Base-by-base conservation (phyloP, 2,113 vertebrate species). In the Sebastes schlegelii region DNA sequence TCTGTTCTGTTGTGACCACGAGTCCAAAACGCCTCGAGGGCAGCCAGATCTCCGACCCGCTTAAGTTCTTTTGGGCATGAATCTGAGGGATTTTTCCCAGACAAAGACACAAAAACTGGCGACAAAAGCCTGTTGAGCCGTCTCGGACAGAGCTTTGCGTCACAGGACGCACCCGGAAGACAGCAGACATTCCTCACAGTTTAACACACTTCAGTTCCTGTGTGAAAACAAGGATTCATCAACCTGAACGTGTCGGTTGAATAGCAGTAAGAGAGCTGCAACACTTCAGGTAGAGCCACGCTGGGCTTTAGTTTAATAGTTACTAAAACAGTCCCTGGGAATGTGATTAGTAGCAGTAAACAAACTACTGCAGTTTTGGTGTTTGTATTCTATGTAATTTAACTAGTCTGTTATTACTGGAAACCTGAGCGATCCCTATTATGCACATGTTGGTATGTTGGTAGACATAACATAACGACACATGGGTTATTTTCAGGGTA, bases 111-210 rank as follows among this genome's bases (percentile, higher is more conserved):
- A 61, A 19, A 4, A 69, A 64, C 43, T 69, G 17, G 60, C 12
- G 8, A 74, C 66, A 88, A 91, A 87, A 82, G 63, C 54, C 58
- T 46, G 51, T 34, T 21, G 83, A 89, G 79, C 83, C 6, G 79
- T 66, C 60, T 42, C 1, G 0, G 19, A 73, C 48, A 2, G 23
- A 45, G 58, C 21, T n/a, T 68, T 4, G 34, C 67, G 60, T 72
- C 77, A 71, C 71, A 71, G 76, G 76, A 87, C 42, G 8, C 63
- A 58, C 49, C 51, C 26, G 34, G 71, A 81, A 14, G 1, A 26
- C 48, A 6, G 52, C 12, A 51, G 65, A 81, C 76, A 85, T 79
- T 89, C 79, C 69, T 81, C 77, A 14, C 46, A 0, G 40, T 67
- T 64, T 21, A 43, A 65, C 71, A 72, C 46, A 64, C 71, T 61